Percentiles rank a stretch among this genome's conserved stretches.
Conservation (phyloP, 1,140 invertebrate species). For the Drosophila subobscura region DNA sequence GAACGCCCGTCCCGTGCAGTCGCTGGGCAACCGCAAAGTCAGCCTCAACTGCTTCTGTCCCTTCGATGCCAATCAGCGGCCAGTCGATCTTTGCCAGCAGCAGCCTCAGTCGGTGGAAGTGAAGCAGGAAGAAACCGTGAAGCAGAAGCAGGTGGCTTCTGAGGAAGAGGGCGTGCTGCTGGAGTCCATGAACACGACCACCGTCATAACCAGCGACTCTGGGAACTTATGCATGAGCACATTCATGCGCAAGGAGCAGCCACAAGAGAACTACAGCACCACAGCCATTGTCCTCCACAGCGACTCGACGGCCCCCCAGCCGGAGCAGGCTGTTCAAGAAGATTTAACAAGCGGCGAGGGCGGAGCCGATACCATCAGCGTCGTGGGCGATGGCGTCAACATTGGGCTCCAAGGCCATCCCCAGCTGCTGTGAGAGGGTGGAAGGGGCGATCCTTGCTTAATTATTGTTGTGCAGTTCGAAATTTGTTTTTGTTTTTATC, state of each 20-base stretch:
- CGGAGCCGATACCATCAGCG: slow-evolving; percentile 34
- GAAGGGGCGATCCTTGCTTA: not conserved
- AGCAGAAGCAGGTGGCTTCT: slow-evolving; percentile 15
- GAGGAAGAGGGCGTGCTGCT: slow-evolving; percentile 62
- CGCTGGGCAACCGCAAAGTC: slow-evolving; percentile 73
- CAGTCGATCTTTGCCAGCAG: slow-evolving; percentile 41
- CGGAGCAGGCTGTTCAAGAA: not conserved
- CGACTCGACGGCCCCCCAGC: slow-evolving; percentile 5
- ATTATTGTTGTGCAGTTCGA: slow-evolving; percentile 1
- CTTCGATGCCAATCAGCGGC: slow-evolving; percentile 50
- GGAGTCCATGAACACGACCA: slow-evolving; percentile 62
- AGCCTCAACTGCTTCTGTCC: slow-evolving; percentile 75
- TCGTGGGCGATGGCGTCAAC: slow-evolving; percentile 59
- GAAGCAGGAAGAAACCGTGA: slow-evolving; percentile 14
- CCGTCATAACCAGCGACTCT: slow-evolving; percentile 56
- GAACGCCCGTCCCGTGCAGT: slow-evolving; percentile 85
- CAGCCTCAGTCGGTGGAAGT: slow-evolving; percentile 25
- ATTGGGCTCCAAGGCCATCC: slow-evolving; percentile 26
- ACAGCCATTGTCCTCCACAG: slow-evolving; percentile 30
- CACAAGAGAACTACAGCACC: not conserved
- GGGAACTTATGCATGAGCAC: slow-evolving; percentile 56
- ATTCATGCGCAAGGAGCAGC: slow-evolving; percentile 40
- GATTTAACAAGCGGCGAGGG: not conserved
- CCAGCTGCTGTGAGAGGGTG: not conserved
- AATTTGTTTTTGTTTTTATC: not conserved